Base-by-base conservation (phyloP, 2,888 invertebrate species). In the Leistus spinibarbis region DNA sequence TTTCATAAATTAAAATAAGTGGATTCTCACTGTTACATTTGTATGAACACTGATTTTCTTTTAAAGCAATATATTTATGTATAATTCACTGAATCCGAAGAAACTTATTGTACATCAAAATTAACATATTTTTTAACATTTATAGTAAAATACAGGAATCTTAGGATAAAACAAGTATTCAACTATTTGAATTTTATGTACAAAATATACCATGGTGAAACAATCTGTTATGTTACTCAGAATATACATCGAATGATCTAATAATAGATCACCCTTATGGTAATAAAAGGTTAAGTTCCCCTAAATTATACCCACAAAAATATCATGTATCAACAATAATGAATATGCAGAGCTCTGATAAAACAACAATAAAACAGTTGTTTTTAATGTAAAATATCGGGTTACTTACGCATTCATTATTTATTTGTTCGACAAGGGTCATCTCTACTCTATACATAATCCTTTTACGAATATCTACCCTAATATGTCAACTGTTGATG, bases 401-500 rank as follows among this genome's bases (percentile, higher is more conserved):
- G 57, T 72, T 72, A 65, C 72, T 56, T 72, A n/a, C 64, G 17
- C 16, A 57, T 23, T 64, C 27, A 17, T 64, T 64, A 24, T 66
- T 72, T 54, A 57, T 54, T 53, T 72, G 63, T 66, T 56, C 65
- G 71, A 40, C 10, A 40, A 40, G 40, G 5, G 0, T 13, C 40
- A 40, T 40, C 54, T 13, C 54, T 71, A 53, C 64, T 57, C 65
- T 66, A 65, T 56, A 66, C 53, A 57, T 72, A 65, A 72, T 72
- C 65, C 72, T 72, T 66, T 72, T 65, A 16, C 66, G 57, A 57
- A 22, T 72, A 72, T 72, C 72, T 72, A 72, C 72, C 72, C 72
- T 72, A 72, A 72, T 72, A 72, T 65, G 72, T 72, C 72, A 72
- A 72, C 72, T 66, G 72, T 72, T 72, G 72, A 72, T 72, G 72